Evolutionary conservation across 2,888 invertebrate genomes (phyloP), one percentile per base, ranked within the genome.

Genomic region (Megaustenia siamemsis): DNA sequence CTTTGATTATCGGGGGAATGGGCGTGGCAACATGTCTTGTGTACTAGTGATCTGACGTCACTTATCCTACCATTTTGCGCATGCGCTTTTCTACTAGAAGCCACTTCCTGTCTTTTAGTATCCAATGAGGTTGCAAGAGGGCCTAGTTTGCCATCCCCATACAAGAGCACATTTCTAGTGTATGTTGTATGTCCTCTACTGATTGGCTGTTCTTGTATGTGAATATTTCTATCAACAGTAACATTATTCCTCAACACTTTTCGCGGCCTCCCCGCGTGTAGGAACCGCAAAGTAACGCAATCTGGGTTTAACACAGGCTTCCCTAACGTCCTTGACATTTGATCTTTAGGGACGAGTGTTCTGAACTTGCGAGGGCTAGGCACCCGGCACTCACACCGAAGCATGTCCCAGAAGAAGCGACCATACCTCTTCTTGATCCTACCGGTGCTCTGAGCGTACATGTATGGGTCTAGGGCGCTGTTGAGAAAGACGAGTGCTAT

Each of bases 401-500:
- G 75, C 80, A 86, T 78, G 45, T 86, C 83, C 87, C 86, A 86
- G 35, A 86, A 79, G 76, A 88, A 45, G 1, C 86, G 78, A 15
- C 87, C 87, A 79, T 90, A 91, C 35, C 88, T 86, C 75, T 90
- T 87, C 84, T 89, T 89, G 24, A 88, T 88, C 73, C 88, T 87
- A 3, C 89, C 88, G 83, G 88, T 90, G 71, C 88, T 88, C 76
- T 91, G 90, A 21, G 90, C 90, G 86, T 92, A 92, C 78, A 92
- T 87, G 82, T 91, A 92, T 8, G 91, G 91, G 79, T 92, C 88
- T 79, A 92, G 85, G 60, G 91, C 91, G 85, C 91, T 90, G 87
- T 92, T 92, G 6, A 92, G 89, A 87, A 91, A 92, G 76, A 92
- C 89, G 35, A 92, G 88, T 80, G 91, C 90, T 45, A 92, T 90